Evolutionary conservation across 2,888 invertebrate species (phyloP).

Genomic region (Chrysina gloriosa): DNA sequence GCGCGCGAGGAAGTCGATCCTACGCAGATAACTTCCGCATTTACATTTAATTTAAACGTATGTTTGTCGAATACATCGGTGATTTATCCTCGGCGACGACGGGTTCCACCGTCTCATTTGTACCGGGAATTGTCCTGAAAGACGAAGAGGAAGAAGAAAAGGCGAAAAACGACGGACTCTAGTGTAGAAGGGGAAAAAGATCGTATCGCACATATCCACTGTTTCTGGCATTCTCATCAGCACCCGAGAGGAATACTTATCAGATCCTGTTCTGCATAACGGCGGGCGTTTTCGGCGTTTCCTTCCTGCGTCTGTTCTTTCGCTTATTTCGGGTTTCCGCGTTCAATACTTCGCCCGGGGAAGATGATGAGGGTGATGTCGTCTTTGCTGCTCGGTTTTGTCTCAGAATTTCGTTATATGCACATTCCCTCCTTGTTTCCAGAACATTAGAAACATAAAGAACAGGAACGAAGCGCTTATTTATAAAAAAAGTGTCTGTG

Average conservation of each 20-base stretch:
- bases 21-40: slow-evolving; percentile 18
- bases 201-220: slow-evolving; percentile 38
- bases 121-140: slow-evolving; percentile 1
- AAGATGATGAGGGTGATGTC: not conserved
- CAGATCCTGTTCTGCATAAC: slow-evolving; percentile 57
- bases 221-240: slow-evolving; percentile 52
- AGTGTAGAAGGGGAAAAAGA: not conserved
- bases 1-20: not conserved
- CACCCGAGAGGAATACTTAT: slow-evolving; percentile 54
- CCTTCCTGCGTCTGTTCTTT: not conserved
- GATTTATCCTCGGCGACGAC: slow-evolving; percentile 6
- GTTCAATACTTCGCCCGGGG: slow-evolving; percentile 3
- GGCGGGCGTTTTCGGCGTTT: slow-evolving; percentile 11
- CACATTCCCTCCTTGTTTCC: too few relatives aligned
- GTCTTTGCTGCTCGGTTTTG: too few relatives aligned
- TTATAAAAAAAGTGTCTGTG: too few relatives aligned
- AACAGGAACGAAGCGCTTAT: too few relatives aligned
- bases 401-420: too few relatives aligned
- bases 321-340: slow-evolving; percentile 31
- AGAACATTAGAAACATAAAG: too few relatives aligned
- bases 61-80: slow-evolving; percentile 22
- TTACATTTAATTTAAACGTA: slow-evolving; percentile 28
- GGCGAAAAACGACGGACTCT: not conserved
- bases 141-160: not conserved
- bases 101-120: slow-evolving; percentile 6